Evolutionary conservation across 2,888 invertebrate genomes (phyloP), one percentile per base, ranked within the genome.

Genomic region (Heliconius sara): DNA sequence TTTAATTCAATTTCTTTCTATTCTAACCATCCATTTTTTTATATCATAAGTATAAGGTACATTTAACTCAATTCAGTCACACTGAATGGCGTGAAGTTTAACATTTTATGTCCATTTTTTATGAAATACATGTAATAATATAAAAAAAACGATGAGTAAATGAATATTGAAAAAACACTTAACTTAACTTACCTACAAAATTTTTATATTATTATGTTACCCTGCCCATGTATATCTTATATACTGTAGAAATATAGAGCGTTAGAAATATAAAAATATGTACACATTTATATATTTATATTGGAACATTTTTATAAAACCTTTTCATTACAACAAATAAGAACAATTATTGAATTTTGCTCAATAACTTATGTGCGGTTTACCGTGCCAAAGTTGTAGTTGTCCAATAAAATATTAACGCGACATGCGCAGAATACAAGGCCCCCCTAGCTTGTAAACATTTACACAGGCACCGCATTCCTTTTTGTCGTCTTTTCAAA

Each of bases 381-480:
- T 75, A 78, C 79, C 65, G 75, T 73, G 76, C 81, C 81, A 83
- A 73, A 84, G 81, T 79, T 67, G 66, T 80, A 74, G 60, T 73
- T 71, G 77, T 78, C 81, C 81, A 79, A 83, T 82, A 79, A 83
- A 82, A 81, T 83, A 84, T 84, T 81, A 81, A 84, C 71, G 80
- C 70, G 83, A 70, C 77, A 78, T 78, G 83, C 80, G 79, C 80
- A 47, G 78, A 60, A 16, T 16, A 74, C 70, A 43, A 47, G 25
- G 39, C 77, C 68, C 67, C 68, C 47, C 60, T 68, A 74, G 70
- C 77, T 77, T 78, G 60, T 79, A 77, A 77, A 80, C 80, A 77
- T 75, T 80, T 68, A 78, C 65, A 65, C 43, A 65, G 77, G 68
- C 74, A 65, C 39, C 77, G 65, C 63, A 27, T 71, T 75, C 77